phyloP scores from a whole-genome alignment of 2,113 vertebrate species.

The Megaceryle torquata region DNA sequence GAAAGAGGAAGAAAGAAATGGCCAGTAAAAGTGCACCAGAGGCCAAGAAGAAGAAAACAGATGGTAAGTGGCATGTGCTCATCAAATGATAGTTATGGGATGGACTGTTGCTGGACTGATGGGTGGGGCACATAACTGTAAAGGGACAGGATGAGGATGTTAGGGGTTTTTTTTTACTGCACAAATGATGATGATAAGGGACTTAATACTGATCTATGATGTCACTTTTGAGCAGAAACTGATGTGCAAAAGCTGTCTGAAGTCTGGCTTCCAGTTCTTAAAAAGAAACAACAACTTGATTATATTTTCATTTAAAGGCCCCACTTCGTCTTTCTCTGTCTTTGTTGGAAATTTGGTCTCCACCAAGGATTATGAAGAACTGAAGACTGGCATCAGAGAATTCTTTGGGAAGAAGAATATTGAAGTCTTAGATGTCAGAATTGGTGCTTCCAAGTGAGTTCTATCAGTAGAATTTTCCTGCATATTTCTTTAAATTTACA shows the following conservation, averaged over 20 bases:
- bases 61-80: background rate
- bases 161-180: background rate
- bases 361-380: slow-evolving; percentile 84
- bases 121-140: background rate
- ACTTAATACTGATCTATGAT: slow-evolving; percentile 88
- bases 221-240: slow-evolving; percentile 67
- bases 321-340: slow-evolving; percentile 76
- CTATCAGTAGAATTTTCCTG: background rate
- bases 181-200: slow-evolving; percentile 79
- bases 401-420: slow-evolving; percentile 90
- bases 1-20: slow-evolving; percentile 82
- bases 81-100: too few species aligned
- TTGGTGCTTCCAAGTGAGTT: slow-evolving; percentile 86
- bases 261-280: background rate
- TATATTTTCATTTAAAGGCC: slow-evolving; percentile 24
- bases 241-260: slow-evolving; percentile 58
- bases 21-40: slow-evolving; percentile 73
- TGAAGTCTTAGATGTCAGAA: slow-evolving; percentile 82
- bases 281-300: background rate
- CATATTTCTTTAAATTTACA: background rate
- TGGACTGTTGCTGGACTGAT: background rate
- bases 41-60: slow-evolving; percentile 77
- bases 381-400: slow-evolving; percentile 81
- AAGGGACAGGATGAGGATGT: background rate
- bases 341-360: slow-evolving; percentile 86